Base-by-base conservation (phyloP, 2,888 invertebrate species). In the Phortica magna region DNA sequence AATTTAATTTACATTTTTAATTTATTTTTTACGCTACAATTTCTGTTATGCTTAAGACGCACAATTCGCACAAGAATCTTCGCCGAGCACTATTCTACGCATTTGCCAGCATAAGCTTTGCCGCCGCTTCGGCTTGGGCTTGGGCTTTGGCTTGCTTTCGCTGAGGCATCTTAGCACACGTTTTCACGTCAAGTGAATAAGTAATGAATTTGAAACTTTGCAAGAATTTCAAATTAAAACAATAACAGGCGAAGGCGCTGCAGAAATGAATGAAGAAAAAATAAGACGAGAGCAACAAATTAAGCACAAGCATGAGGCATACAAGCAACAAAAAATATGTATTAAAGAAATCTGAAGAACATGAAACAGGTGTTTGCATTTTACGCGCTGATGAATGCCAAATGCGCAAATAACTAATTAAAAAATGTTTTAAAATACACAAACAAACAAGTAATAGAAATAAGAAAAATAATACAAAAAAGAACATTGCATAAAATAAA, bases 1-100 rank as follows among this genome's bases (percentile, higher is more conserved):
- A 86, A 88, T 90, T 88, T 87, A 88, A 88, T 90, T 90, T 90
- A 85, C 88, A 88, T 89, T 89, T 85, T 90, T 87, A 89, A 89
- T 90, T 84, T 88, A 83, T 85, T 89, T 89, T 78, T 75, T 64
- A 4, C 22, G 14, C 59, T 22, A 59, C 17, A 48, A 48, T 59
- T 61, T 19, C 31, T 31, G 31, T 55, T 7, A 55, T 14, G 7
- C 17, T 9, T 55, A 14, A 55, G 17, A 12, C 55, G 5, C 55
- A 17, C n/a, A 55, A 55, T 6, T n/a, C 61, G 9, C 22, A 61
- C n/a, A 31, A 42, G 39, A 48, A 67, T 61, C 67, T 77, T 73
- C 74, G 2, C 14, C 7, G 0, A 12, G 10, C 14, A 48, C 48
- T 48, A 12, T 14, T 2, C 48, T 53, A 74, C 55, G 61, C 59